Evolutionary conservation across 2,113 vertebrate genomes (phyloP).

Genomic region (Vanacampus margaritifer): DNA sequence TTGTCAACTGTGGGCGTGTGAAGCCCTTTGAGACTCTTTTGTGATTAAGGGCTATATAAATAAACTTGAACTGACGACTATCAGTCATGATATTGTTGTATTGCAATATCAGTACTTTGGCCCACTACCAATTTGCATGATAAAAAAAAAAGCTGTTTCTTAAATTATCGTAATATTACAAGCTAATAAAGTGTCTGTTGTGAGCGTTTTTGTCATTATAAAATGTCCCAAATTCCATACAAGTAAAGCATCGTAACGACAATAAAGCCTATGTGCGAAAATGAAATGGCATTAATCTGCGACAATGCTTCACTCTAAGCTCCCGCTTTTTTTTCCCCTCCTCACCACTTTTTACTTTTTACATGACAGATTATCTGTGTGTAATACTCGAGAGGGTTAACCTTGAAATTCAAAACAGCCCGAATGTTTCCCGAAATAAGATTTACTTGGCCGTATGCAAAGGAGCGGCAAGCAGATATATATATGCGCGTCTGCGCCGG

Average conservation of each 20-base stretch:
- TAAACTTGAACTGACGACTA: too few relatives aligned
- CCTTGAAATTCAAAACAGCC: slow-evolving; percentile 64
- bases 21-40: too few relatives aligned
- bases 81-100: neutral
- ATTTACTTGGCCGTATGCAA: slow-evolving; percentile 61
- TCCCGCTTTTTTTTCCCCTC: slow-evolving; percentile 5
- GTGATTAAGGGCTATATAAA: too few relatives aligned
- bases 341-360: slow-evolving; percentile 27
- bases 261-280: slow-evolving; percentile 19
- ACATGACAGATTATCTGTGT: slow-evolving; percentile 61
- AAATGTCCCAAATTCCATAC: slow-evolving; percentile 2
- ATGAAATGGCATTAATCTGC: slow-evolving; percentile 36
- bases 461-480: slow-evolving; percentile 53
- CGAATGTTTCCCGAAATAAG: slow-evolving; percentile 64
- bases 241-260: slow-evolving; percentile 25
- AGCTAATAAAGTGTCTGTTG: neutral
- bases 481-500: slow-evolving; percentile 67
- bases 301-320: slow-evolving; percentile 45
- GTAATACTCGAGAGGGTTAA: slow-evolving; percentile 54
- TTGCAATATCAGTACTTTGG: neutral
- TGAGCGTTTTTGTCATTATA: slow-evolving; percentile 6
- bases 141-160: too few relatives aligned
- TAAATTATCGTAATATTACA: neutral
- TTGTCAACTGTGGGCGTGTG: too few relatives aligned
- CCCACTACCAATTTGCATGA: neutral